These are phyloP conservation scores for Drosophila cardini DNA, from an alignment of 1,140 invertebrate species.

Conservation along the genomic window DNA sequence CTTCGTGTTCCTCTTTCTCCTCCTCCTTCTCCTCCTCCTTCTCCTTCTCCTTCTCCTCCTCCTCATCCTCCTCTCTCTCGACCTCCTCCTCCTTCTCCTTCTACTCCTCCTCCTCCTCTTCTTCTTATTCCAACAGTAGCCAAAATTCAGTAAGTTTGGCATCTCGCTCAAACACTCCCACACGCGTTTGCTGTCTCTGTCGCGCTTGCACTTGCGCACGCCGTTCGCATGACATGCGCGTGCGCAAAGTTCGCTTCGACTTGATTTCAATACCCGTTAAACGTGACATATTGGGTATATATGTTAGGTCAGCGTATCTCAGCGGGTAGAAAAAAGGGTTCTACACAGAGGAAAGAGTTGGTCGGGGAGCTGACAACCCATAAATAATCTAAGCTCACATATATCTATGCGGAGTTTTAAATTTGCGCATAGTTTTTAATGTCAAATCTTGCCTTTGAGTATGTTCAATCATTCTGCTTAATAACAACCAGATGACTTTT, in stretches of 20 bases:
- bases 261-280: slow-evolving; percentile 11
- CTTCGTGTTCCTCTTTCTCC: too few relatives aligned
- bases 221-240: slow-evolving; percentile 73
- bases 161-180: slow-evolving; percentile 3
- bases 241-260: slow-evolving; percentile 58
- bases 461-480: too few relatives aligned
- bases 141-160: not conserved
- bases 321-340: too few relatives aligned
- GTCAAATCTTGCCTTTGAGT: too few relatives aligned
- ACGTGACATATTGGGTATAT: too few relatives aligned
- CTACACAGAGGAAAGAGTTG: too few relatives aligned
- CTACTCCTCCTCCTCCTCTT: not conserved
- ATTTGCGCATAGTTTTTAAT: too few relatives aligned
- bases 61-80: not conserved
- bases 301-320: too few relatives aligned
- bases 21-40: not conserved
- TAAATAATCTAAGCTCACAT: too few relatives aligned
- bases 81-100: not conserved
- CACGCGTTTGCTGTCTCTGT: not conserved
- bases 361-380: too few relatives aligned
- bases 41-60: not conserved
- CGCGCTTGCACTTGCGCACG: slow-evolving; percentile 41
- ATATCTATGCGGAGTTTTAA: too few relatives aligned
- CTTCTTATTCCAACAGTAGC: slow-evolving; percentile 16
- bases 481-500: too few relatives aligned